Conservation (phyloP, 2,113 vertebrate species). For the Sylvilagus bachmani region DNA sequence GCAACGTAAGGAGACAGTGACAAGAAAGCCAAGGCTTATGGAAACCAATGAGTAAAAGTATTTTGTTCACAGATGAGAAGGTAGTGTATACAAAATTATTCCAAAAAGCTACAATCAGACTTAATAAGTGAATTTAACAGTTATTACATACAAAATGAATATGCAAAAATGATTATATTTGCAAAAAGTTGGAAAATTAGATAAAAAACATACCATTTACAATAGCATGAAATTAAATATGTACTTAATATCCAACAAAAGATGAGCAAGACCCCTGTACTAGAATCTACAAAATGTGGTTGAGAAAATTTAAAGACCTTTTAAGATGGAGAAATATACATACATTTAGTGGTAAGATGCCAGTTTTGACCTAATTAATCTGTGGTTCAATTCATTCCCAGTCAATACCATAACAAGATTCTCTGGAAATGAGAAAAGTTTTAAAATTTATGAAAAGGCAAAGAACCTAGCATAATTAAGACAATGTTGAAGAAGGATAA, state of each 20-base stretch:
- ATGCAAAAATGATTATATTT: background rate
- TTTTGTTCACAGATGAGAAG: background rate
- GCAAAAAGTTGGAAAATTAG: background rate
- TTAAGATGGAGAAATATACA: background rate
- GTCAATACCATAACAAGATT: background rate
- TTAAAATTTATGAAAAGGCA: slow-evolving; percentile 19
- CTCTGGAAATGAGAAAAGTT: slow-evolving; percentile 13
- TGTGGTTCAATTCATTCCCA: background rate
- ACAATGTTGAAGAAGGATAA: background rate
- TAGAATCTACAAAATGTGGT: background rate
- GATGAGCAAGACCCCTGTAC: background rate
- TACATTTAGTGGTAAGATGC: background rate
- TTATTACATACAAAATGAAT: background rate
- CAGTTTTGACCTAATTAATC: background rate
- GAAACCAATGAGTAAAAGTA: background rate
- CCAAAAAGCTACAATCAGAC: background rate
- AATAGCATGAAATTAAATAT: background rate
- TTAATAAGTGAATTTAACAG: background rate
- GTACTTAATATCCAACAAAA: slow-evolving; percentile 27
- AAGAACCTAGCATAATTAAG: background rate
- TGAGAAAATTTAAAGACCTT: background rate
- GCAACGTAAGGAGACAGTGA: background rate
- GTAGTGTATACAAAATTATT: background rate
- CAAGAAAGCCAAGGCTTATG: background rate
- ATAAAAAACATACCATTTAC: background rate